Conservation (phyloP, 2,888 invertebrate genomes). For the Teleogryllus oceanicus region DNA sequence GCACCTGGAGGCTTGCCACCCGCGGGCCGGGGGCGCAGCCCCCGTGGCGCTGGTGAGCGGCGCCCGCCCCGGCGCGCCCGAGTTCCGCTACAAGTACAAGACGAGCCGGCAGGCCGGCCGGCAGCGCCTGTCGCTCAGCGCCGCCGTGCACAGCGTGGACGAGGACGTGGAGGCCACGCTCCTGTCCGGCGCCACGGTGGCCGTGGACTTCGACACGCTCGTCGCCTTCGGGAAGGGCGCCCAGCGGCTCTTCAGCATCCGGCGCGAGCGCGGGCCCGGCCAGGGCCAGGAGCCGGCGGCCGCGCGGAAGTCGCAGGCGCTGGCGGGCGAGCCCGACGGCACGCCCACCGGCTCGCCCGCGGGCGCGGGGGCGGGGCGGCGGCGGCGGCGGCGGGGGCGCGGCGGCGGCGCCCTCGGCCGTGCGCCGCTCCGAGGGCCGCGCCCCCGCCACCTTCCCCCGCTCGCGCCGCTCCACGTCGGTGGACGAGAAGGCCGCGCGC, state of each 20-base stretch:
- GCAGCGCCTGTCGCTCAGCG: neutral
- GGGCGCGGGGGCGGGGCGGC: neutral
- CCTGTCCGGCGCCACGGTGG: neutral
- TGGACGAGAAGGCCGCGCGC: neutral
- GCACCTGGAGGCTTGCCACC: neutral
- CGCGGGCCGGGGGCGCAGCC: no score
- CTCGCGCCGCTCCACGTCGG: neutral
- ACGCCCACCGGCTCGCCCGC: neutral
- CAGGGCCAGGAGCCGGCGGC: neutral
- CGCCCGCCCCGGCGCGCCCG: neutral
- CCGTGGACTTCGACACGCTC: slow-evolving; percentile 29
- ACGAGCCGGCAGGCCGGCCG: neutral
- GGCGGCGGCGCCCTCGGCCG: neutral
- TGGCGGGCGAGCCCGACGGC: neutral
- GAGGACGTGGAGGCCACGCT: slow-evolving; percentile 27
- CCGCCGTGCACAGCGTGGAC: slow-evolving; percentile 19
- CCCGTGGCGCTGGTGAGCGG: slow-evolving; percentile 19
- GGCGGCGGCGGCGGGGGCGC: slow-evolving; percentile 3
- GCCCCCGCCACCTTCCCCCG: neutral
- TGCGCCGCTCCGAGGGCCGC: slow-evolving; percentile 21
- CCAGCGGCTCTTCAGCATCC: neutral
- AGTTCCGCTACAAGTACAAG: slow-evolving; percentile 24
- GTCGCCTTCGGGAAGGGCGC: slow-evolving; percentile 29
- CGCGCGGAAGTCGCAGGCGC: neutral
- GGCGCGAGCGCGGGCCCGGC: neutral